phyloP scores from a whole-genome alignment of 2,113 vertebrate species.

The Trematomus loennbergii region DNA sequence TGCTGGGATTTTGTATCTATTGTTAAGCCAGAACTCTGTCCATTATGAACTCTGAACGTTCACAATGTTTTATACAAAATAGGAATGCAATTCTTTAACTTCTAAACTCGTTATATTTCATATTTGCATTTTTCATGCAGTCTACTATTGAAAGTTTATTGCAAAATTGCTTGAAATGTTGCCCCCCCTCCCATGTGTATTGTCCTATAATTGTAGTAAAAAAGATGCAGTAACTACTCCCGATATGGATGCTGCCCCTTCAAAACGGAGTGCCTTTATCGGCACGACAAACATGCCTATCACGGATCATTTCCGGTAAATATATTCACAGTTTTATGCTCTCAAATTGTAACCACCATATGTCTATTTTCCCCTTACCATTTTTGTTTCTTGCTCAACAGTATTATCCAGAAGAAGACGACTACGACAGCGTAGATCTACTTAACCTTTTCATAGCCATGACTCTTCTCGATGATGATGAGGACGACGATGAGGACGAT shows the following conservation, averaged over 20 bases:
- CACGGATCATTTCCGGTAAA: slow-evolving; percentile 66
- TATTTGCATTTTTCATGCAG: neutral
- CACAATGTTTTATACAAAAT: neutral
- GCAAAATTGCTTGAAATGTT: neutral
- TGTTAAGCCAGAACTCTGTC: neutral
- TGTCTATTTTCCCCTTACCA: neutral
- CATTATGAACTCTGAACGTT: neutral
- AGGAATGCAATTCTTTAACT: neutral
- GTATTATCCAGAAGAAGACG: slow-evolving; percentile 71
- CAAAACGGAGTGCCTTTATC: slow-evolving; percentile 89
- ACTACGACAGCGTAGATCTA: slow-evolving; percentile 69
- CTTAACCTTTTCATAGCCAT: slow-evolving; percentile 78
- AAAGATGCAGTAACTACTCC: slow-evolving; percentile 86
- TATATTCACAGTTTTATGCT: neutral
- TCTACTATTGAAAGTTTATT: neutral
- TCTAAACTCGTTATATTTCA: neutral
- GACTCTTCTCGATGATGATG: slow-evolving; percentile 60
- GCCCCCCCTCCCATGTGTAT: neutral
- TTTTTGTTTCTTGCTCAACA: slow-evolving; percentile 7
- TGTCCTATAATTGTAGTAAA: slow-evolving; percentile 74
- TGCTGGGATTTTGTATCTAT: neutral
- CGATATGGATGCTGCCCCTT: slow-evolving; percentile 87
- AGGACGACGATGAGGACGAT: neutral
- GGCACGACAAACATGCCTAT: slow-evolving; percentile 75
- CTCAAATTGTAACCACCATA: neutral